Percentiles rank a stretch among this genome's conserved stretches.
Evolutionary conservation across 2,888 invertebrate genomes (phyloP).

Genomic region (Nymphalis polychloros): DNA sequence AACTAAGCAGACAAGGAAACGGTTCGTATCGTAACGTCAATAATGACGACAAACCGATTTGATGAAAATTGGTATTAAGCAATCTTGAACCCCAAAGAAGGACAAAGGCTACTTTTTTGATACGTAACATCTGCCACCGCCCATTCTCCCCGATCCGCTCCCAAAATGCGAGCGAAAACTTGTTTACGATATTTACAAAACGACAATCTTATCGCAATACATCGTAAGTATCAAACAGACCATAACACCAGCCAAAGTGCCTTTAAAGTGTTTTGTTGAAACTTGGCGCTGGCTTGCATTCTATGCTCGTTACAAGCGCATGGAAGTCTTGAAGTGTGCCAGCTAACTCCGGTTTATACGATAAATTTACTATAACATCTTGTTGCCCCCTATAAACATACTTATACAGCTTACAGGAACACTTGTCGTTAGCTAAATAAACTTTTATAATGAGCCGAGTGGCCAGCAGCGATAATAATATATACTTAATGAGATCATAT

Average conservation of each 20-base stretch:
- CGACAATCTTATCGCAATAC: constrained; percentile 12
- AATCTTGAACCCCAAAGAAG: too few species aligned
- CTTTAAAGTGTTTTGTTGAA: constrained; percentile 49
- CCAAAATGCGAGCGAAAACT: not conserved
- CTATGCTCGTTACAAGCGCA: constrained; percentile 43
- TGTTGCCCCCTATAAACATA: constrained; percentile 22
- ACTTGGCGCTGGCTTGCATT: constrained; percentile 47
- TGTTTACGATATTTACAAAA: not conserved
- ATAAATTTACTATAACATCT: constrained; percentile 38
- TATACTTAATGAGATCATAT: too few species aligned
- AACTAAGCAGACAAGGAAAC: too few species aligned
- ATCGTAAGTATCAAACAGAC: constrained; percentile 32
- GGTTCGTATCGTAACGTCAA: too few species aligned
- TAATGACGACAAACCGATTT: too few species aligned
- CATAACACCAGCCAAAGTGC: constrained; percentile 36
- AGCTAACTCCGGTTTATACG: constrained; percentile 48
- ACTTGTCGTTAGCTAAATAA: constrained; percentile 7
- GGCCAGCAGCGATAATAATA: too few species aligned
- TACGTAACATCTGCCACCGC: too few species aligned
- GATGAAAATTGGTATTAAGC: too few species aligned
- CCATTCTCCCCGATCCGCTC: too few species aligned
- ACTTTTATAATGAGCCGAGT: constrained; percentile 1
- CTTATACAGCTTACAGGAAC: not conserved
- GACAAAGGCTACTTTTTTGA: too few species aligned
- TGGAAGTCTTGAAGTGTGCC: constrained; percentile 33